Percentiles rank a stretch among this genome's conserved stretches.
Conservation (phyloP, 2,113 vertebrate genomes). For the Cervus canadensis region DNA sequence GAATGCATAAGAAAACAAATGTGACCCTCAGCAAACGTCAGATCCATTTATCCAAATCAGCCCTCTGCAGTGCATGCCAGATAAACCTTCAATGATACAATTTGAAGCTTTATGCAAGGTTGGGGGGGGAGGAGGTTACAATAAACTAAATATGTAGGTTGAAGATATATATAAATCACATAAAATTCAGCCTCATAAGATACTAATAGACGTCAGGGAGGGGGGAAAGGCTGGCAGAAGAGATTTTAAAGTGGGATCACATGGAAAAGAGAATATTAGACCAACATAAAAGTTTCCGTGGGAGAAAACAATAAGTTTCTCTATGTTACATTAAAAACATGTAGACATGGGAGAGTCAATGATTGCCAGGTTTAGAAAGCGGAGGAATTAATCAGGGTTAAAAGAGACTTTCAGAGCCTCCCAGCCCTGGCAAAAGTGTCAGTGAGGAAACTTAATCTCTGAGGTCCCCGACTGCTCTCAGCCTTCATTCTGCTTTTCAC, state of each 20-base stretch:
- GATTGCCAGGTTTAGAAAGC: slow-evolving; percentile 1
- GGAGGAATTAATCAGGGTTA: not conserved
- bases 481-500: not conserved
- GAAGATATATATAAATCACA: slow-evolving; percentile 63
- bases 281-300: slow-evolving; percentile 15
- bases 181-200: slow-evolving; percentile 47
- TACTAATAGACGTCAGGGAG: slow-evolving; percentile 14
- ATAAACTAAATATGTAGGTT: slow-evolving; percentile 36
- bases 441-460: not conserved
- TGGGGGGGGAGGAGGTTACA: not conserved
- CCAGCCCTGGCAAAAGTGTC: not conserved
- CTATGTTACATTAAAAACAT: slow-evolving; percentile 38
- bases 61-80: slow-evolving; percentile 56
- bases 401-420: not conserved
- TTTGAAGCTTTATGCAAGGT: slow-evolving; percentile 40
- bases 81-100: slow-evolving; percentile 66
- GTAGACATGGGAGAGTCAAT: not conserved
- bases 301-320: slow-evolving; percentile 33
- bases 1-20: slow-evolving; percentile 69
- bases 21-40: slow-evolving; percentile 54
- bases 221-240: not conserved
- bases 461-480: not conserved
- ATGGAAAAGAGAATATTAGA: slow-evolving; percentile 27
- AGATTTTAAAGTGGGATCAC: slow-evolving; percentile 44
- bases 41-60: slow-evolving; percentile 69